A percentile compares a stretch with the other conserved stretches of the same genome.
Conservation (phyloP, 23 tunicate genomes). For the Ascidia mentula region DNA sequence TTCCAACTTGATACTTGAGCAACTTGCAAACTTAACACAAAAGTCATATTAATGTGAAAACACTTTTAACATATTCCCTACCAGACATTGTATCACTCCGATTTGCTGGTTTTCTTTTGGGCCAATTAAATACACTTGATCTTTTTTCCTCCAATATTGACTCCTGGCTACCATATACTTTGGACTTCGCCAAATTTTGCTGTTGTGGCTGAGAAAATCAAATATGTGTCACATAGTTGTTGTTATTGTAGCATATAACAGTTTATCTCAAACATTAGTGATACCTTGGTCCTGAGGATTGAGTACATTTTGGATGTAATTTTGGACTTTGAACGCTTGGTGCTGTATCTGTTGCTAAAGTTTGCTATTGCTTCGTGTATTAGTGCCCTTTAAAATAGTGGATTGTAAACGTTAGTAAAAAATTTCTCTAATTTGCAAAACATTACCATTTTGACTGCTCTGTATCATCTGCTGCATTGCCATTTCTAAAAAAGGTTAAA, state of each 20-base stretch:
- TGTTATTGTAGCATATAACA: too few relatives aligned
- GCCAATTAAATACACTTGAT: constrained; percentile 21
- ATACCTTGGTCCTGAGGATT: constrained; percentile 52
- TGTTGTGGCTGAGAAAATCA: background rate
- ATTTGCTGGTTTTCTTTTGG: background rate
- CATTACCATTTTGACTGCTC: constrained; percentile 53
- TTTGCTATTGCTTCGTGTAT: constrained; percentile 39
- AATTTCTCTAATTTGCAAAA: background rate
- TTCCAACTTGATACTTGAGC: too few relatives aligned
- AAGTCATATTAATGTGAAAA: background rate
- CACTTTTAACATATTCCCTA: background rate
- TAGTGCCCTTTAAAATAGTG: constrained; percentile 7
- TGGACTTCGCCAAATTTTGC: background rate
- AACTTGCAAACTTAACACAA: too few relatives aligned
- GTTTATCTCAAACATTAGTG: too few relatives aligned
- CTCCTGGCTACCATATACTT: constrained; percentile 66
- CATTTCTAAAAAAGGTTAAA: constrained; percentile 19
- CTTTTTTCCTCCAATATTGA: constrained; percentile 73
- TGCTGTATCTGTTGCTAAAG: constrained; percentile 47
- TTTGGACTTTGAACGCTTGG: constrained; percentile 52
- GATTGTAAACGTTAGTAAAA: too few relatives aligned
- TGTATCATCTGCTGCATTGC: constrained; percentile 29
- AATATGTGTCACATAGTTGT: too few relatives aligned
- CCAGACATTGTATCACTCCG: constrained; percentile 12
- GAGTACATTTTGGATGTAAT: constrained; percentile 53